Evolutionary conservation across 1,140 invertebrate species (phyloP).

Genomic region (Neomicropteryx cornuta): DNA sequence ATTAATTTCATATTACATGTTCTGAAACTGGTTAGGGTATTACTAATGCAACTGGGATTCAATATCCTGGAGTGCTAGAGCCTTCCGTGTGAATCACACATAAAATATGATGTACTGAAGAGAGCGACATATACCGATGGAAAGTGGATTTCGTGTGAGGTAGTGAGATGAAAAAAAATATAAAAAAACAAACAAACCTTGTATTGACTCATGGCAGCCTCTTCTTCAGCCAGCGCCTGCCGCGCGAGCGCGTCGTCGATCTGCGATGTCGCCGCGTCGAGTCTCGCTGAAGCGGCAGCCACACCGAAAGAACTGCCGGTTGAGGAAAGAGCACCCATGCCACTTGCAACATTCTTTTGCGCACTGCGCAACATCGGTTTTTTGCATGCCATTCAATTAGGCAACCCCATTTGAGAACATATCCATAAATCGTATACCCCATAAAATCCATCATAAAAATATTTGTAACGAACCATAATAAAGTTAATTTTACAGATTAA

Average conservation of each 20-base stretch:
- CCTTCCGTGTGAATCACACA: too few relatives aligned
- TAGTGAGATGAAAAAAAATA: too few relatives aligned
- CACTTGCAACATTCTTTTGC: slow-evolving; percentile 80
- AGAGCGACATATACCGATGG: too few relatives aligned
- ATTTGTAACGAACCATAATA: slow-evolving; percentile 10
- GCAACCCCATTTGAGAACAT: slow-evolving; percentile 8
- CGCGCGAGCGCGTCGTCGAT: slow-evolving; percentile 79
- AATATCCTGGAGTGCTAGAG: too few relatives aligned
- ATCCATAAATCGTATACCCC: slow-evolving; percentile 17
- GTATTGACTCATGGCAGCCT: slow-evolving; percentile 88
- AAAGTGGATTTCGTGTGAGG: too few relatives aligned
- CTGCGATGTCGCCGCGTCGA: slow-evolving; percentile 42
- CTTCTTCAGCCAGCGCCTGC: slow-evolving; percentile 87
- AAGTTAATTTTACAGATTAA: too few relatives aligned
- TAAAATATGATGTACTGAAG: too few relatives aligned
- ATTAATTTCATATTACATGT: too few relatives aligned
- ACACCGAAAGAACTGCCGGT: slow-evolving; percentile 79
- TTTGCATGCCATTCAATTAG: slow-evolving; percentile 10
- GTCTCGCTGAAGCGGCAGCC: slow-evolving; percentile 60
- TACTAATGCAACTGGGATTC: too few relatives aligned
- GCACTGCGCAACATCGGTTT: too few relatives aligned
- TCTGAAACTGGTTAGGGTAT: too few relatives aligned
- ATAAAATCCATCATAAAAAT: slow-evolving; percentile 10
- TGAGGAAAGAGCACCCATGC: slow-evolving; percentile 79
- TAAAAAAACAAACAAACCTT: slow-evolving; percentile 54